Evolutionary conservation across 37 sponge, comb jelly and placozoan species (phyloP).

Genomic region (Ephydatia muelleri): DNA sequence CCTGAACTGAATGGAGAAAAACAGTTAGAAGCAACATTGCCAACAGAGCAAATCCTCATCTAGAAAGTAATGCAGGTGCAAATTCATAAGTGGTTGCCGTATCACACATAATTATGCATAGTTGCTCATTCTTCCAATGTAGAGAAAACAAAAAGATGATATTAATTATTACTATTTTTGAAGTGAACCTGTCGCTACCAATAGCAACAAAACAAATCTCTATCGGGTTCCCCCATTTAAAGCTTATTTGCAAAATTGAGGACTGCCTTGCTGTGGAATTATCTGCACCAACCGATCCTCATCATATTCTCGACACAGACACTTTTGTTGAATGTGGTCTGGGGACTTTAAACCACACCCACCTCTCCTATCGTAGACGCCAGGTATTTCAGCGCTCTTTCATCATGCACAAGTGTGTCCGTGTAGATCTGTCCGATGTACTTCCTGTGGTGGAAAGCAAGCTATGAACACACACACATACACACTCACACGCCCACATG

Average conservation of each 20-base stretch:
- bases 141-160: too few relatives aligned
- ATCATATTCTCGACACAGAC: background rate
- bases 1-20: too few relatives aligned
- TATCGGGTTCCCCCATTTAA: too few relatives aligned
- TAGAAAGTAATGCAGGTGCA: background rate
- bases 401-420: conserved; percentile 87
- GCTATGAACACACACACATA: too few relatives aligned
- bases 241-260: too few relatives aligned
- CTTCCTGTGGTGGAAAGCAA: conserved; percentile 40
- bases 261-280: too few relatives aligned
- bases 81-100: background rate
- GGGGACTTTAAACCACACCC: background rate
- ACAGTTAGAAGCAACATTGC: background rate
- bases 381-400: conserved; percentile 72
- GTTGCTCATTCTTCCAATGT: too few relatives aligned
- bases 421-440: conserved; percentile 86
- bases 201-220: too few relatives aligned
- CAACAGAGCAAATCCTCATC: background rate
- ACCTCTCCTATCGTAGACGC: conserved; percentile 70
- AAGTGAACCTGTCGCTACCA: too few relatives aligned
- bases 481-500: too few relatives aligned
- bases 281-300: background rate
- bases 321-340: background rate
- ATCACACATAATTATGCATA: background rate
- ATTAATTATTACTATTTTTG: too few relatives aligned